Evolutionary conservation across 2,797 vertebrate genomes (phyloP).

Genomic region (Pseudocheirus occidentalis): DNA sequence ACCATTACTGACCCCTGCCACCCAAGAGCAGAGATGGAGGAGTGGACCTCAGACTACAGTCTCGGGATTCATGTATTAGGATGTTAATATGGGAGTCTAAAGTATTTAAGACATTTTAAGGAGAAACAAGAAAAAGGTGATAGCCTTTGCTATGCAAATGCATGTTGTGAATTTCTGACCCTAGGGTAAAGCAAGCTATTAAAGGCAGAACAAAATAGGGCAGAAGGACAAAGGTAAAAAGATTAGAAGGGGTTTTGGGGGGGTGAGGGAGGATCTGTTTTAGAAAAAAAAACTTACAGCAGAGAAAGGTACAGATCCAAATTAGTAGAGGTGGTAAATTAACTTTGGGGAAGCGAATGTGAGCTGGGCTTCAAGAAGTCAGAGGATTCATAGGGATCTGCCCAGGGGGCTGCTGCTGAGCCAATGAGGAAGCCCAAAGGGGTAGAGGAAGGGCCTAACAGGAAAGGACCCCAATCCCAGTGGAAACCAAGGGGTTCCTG

Average conservation of each 20-base stretch:
- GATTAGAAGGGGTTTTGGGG: constrained; percentile 15
- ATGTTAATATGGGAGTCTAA: not conserved
- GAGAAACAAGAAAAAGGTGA: not conserved
- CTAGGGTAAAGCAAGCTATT: not conserved
- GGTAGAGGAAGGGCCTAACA: constrained; percentile 65
- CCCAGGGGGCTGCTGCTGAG: constrained; percentile 51
- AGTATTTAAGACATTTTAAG: not conserved
- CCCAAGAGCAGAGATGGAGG: not conserved
- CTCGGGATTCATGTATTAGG: not conserved
- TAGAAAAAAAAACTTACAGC: constrained; percentile 12
- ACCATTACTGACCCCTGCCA: not conserved
- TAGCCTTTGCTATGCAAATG: not conserved
- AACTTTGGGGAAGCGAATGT: not conserved
- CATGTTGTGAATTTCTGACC: not conserved
- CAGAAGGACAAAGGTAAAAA: constrained; percentile 16
- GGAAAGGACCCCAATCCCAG: constrained; percentile 70
- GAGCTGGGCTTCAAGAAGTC: constrained; percentile 46
- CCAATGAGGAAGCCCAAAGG: constrained; percentile 65
- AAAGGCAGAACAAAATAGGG: not conserved
- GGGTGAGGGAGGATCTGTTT: not conserved
- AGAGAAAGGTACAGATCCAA: not conserved
- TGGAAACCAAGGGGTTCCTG: not conserved
- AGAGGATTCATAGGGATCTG: constrained; percentile 52
- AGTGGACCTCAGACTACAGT: not conserved
- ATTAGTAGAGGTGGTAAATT: not conserved